Conservation (phyloP, 2,797 vertebrate species). For the Mus caroli region DNA sequence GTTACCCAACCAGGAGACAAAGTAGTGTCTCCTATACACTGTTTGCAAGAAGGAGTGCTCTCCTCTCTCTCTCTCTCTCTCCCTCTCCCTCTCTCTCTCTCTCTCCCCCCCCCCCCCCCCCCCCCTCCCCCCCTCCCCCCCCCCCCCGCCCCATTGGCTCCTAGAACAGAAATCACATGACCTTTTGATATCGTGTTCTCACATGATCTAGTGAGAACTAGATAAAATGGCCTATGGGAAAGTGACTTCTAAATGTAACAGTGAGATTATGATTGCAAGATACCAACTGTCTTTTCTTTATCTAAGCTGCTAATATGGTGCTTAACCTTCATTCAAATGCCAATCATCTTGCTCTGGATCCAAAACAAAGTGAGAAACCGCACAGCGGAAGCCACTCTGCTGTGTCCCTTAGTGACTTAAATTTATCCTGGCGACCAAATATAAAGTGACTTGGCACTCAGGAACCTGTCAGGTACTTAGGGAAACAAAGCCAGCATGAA, state of each 20-base stretch:
- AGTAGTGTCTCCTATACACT: not conserved
- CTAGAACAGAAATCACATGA: conserved; percentile 10
- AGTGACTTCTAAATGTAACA: conserved; percentile 46
- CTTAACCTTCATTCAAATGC: conserved; percentile 36
- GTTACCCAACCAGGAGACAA: not conserved
- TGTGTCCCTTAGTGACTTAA: conserved; percentile 55
- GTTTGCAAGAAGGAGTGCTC: not conserved
- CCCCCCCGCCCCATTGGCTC: not conserved
- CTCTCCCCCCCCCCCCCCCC: no score
- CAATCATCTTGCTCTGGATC: conserved; percentile 42
- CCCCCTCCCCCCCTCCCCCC: no score
- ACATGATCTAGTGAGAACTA: not conserved
- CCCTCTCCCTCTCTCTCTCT: no score
- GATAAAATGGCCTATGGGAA: not conserved
- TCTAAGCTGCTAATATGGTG: not conserved
- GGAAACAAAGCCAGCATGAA: conserved; percentile 34
- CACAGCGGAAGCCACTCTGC: conserved; percentile 54
- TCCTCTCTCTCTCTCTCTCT: not conserved
- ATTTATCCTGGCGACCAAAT: conserved; percentile 67
- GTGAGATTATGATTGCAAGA: not conserved
- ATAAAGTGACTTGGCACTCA: conserved; percentile 49
- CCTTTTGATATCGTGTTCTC: not conserved
- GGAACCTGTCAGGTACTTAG: conserved; percentile 20
- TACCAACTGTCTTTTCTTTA: not conserved
- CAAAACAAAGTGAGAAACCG: conserved; percentile 19